Base-by-base conservation (phyloP, 2,888 invertebrate genomes). In the Drosophila recens region DNA sequence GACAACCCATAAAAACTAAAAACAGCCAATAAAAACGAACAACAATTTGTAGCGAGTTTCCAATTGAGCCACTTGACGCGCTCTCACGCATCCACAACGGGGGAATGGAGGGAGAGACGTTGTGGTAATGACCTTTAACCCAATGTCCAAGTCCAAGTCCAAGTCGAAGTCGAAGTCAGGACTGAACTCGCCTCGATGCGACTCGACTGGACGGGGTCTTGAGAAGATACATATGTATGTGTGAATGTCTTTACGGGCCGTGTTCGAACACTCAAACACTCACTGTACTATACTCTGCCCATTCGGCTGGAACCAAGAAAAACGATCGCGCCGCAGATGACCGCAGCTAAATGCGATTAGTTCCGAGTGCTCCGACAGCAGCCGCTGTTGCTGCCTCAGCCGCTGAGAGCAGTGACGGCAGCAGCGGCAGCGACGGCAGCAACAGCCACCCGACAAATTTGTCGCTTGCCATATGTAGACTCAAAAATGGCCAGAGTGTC, bases 311-410 rank as follows among this genome's bases (percentile, higher is more conserved):
- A 84, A 89, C 89, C 73, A 80, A 78, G 87, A 77, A 81, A 81
- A 79, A 77, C 87, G 85, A 87, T 89, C 89, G 82, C 82, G 59
- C 73, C 75, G 80, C 91, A 91, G 91, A 91, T 91, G 91, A 91
- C 91, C 91, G 90, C 90, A 90, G 77, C 91, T 81, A 90, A 91
- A 90, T 81, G 84, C 87, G 82, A 91, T 91, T 91, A 88, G 91
- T 91, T 90, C 87, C 90, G 82, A 87, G 82, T 90, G 82, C 84
- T 90, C 43, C 53, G 42, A 45, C 63, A 56, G 40, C 63, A 56
- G 63, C 58, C 57, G 17, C 58, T 51, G 43, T 54, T 17, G 56
- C 75, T 54, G 58, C 9, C 30, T 11, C 56, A 49, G 52, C 52
- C 13, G 57, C 74, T 51, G 59, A 33, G 11, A 11, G 2, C 13